These are phyloP conservation scores for Oncorhynchus tshawytscha DNA, from an alignment of 2,113 vertebrate species.

Conservation along the genomic window DNA sequence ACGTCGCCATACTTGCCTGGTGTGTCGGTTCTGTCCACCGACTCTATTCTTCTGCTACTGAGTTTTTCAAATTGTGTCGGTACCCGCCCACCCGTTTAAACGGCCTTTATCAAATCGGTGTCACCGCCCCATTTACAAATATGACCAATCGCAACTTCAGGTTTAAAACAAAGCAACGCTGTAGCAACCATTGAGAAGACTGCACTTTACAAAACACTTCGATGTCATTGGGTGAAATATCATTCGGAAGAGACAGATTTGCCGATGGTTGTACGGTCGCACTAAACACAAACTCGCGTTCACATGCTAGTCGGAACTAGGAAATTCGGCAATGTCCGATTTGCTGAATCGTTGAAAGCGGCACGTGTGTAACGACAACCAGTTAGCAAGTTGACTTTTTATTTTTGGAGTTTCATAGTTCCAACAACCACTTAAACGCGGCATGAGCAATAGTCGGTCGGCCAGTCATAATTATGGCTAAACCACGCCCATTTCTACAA, in stretches of 20 bases:
- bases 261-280: too few species aligned
- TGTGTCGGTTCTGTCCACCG: slow-evolving; percentile 19
- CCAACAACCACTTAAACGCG: too few species aligned
- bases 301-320: too few species aligned
- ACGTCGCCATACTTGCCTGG: slow-evolving; percentile 4
- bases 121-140: neutral
- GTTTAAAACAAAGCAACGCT: slow-evolving; percentile 47
- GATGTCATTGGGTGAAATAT: slow-evolving; percentile 42
- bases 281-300: too few species aligned
- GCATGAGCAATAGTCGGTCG: too few species aligned
- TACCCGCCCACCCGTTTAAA: slow-evolving; percentile 70
- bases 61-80: slow-evolving; percentile 32
- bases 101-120: neutral
- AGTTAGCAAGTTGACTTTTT: too few species aligned
- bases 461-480: too few species aligned
- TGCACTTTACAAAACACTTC: neutral
- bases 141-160: slow-evolving; percentile 55
- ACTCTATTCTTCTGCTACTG: neutral
- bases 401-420: too few species aligned
- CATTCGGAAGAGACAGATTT: neutral
- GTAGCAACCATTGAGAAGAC: slow-evolving; percentile 33
- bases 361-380: too few species aligned
- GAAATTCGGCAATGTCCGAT: too few species aligned
- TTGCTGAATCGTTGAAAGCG: too few species aligned
- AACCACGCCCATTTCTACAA: too few species aligned